Evolutionary conservation across 2,113 vertebrate genomes (phyloP).

Genomic region (Callocephalon fimbriatum): DNA sequence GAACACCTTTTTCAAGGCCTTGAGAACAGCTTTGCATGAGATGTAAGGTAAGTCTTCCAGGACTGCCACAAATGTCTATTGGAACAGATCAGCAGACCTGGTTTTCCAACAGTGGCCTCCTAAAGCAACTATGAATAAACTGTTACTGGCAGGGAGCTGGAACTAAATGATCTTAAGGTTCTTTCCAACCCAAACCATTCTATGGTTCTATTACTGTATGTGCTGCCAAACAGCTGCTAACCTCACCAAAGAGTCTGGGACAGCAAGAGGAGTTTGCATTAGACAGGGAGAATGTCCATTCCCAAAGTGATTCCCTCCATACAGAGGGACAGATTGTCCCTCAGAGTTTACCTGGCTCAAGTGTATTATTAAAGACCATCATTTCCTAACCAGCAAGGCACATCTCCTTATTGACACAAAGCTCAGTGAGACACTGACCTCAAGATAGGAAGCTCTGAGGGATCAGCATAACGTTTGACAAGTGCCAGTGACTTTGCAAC

Average conservation of each 20-base stretch:
- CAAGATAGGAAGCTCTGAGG: neutral
- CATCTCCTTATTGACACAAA: neutral
- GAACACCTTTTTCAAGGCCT: neutral
- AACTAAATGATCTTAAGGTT: neutral
- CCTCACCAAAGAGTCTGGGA: neutral
- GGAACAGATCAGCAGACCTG: neutral
- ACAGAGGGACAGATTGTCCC: neutral
- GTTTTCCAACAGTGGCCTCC: neutral
- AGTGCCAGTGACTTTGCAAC: neutral
- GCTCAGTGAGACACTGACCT: neutral
- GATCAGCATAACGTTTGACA: neutral
- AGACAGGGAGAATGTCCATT: neutral
- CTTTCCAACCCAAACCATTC: neutral
- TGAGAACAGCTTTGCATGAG: neutral
- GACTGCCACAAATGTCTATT: neutral
- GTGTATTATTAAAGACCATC: neutral
- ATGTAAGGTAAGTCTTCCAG: neutral
- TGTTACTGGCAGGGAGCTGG: neutral
- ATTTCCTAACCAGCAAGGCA: neutral
- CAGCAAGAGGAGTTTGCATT: neutral
- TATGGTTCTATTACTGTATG: neutral
- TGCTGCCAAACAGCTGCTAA: neutral
- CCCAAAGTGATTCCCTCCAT: neutral
- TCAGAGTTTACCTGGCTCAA: neutral
- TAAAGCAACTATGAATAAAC: neutral